Evolutionary conservation across 1,140 invertebrate genomes (phyloP), one percentile per base, ranked within the genome.

Genomic region (Eufriesea mexicana): DNA sequence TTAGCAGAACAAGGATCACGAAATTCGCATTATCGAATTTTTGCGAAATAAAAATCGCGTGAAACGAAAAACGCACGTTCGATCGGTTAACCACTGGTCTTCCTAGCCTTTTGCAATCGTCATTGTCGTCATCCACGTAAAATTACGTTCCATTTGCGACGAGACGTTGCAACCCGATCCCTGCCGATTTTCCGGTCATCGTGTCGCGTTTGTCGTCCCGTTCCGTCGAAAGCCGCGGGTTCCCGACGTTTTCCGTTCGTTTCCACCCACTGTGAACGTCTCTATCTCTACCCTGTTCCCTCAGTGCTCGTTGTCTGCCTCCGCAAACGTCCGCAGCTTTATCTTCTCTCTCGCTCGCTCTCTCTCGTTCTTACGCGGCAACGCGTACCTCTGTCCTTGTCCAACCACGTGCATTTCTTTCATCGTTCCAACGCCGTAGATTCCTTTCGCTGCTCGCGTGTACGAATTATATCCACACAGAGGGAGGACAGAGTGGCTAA

Each of bases 401-500:
- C 18, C 5, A 7, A 8, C 6, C 2, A 67, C 10, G 28, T 2
- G 18, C 16, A 5, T 28, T 23, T 55, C 54, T 35, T 25, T 49
- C n/a, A 45, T 49, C 0, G 12, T 47, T 49, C n/a, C n/a, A 10
- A 49, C 73, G 6, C 2, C 6, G 59, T 64, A 35, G 16, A 62
- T 76, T 51, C 57, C 49, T 67, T 68, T 49, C 47, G 62, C 23
- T 25, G 49, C 12, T 57, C 28, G 54, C 45, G 61, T 45, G 72
- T 61, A 78, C 67, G 64, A 77, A 59, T 82, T 84, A 51, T 80
- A 61, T 73, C 73, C 62, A 66, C 59, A 75, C 47, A 66, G 23
- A 82, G 72, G 74, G 55, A 84, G 89, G 83, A 91, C 89, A 84
- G 86, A 91, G 86, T 86, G 81, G 81, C 78, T 84, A 86, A 91